These are phyloP conservation scores for Athrips mouffetella DNA, from an alignment of 2,888 invertebrate genomes.

Conservation along the genomic window DNA sequence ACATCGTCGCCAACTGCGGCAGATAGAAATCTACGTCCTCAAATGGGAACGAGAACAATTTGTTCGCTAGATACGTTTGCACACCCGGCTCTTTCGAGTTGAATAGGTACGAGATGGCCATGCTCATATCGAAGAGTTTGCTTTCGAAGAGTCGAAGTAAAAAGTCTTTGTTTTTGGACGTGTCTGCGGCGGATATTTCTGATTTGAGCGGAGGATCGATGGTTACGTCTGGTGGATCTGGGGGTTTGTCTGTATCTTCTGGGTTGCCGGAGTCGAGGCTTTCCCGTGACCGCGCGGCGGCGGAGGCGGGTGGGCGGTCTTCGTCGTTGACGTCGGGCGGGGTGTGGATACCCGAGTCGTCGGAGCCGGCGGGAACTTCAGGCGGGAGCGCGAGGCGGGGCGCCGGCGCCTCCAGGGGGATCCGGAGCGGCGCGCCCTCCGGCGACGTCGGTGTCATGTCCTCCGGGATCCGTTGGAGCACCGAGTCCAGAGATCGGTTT, in stretches of 20 bases:
- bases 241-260: constrained; percentile 77
- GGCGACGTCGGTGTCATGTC: constrained; percentile 81
- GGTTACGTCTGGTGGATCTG: constrained; percentile 60
- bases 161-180: constrained; percentile 80
- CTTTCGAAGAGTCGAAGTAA: constrained; percentile 96
- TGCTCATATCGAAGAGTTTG: constrained; percentile 97
- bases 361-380: constrained; percentile 81
- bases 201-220: constrained; percentile 46
- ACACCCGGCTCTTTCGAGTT: constrained; percentile 99
- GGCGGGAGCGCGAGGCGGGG: constrained; percentile 79
- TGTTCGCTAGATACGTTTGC: constrained; percentile 97
- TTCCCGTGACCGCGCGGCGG: constrained; percentile 82
- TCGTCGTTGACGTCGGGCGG: constrained; percentile 67
- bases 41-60: constrained; percentile 96
- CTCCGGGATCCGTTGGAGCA: constrained; percentile 92
- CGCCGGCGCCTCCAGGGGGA: constrained; percentile 58
- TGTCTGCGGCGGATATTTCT: constrained; percentile 52
- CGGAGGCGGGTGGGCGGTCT: constrained; percentile 70
- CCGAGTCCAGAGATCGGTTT: constrained; percentile 93
- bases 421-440: constrained; percentile 62
- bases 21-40: constrained; percentile 97
- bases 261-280: constrained; percentile 85
- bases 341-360: constrained; percentile 85
- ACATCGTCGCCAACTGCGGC: constrained; percentile 98
- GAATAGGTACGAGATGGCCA: constrained; percentile 98